These are phyloP conservation scores for Lithophane semibrunnea DNA, from an alignment of 2,888 invertebrate genomes.

Conservation along the genomic window DNA sequence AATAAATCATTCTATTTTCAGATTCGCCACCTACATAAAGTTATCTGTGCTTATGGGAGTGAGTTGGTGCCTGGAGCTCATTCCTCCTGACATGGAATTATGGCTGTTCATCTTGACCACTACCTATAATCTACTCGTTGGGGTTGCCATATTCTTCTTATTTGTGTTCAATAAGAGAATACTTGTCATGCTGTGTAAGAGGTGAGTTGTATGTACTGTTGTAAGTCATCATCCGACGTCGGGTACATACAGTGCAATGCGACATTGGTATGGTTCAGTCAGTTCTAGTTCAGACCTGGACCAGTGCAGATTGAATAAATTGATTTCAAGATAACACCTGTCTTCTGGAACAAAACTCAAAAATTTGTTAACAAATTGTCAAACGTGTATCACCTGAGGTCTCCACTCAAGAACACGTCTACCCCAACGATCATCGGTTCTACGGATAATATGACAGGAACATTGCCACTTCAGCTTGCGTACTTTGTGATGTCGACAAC, in stretches of 20 bases:
- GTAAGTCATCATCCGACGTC: background rate
- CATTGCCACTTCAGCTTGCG: background rate
- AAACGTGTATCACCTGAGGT: background rate
- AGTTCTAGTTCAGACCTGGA: background rate
- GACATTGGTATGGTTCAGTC: background rate
- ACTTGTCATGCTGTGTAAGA: constrained; percentile 62
- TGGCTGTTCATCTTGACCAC: constrained; percentile 57
- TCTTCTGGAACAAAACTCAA: background rate
- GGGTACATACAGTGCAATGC: background rate
- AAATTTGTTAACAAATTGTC: background rate
- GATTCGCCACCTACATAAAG: constrained; percentile 70
- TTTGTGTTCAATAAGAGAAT: constrained; percentile 71
- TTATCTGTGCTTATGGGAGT: constrained; percentile 73
- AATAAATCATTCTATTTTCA: constrained; percentile 43
- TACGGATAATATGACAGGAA: background rate
- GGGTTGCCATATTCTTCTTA: constrained; percentile 72
- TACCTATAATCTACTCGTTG: constrained; percentile 68
- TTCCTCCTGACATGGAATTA: background rate
- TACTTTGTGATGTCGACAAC: background rate
- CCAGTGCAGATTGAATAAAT: background rate
- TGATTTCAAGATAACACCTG: background rate
- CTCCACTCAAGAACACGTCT: background rate
- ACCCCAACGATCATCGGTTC: background rate
- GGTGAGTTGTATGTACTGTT: constrained; percentile 58
- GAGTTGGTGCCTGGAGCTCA: constrained; percentile 71